These are phyloP conservation scores for Acrocephalus arundinaceus DNA, from an alignment of 2,113 vertebrate genomes.

Conservation along the genomic window DNA sequence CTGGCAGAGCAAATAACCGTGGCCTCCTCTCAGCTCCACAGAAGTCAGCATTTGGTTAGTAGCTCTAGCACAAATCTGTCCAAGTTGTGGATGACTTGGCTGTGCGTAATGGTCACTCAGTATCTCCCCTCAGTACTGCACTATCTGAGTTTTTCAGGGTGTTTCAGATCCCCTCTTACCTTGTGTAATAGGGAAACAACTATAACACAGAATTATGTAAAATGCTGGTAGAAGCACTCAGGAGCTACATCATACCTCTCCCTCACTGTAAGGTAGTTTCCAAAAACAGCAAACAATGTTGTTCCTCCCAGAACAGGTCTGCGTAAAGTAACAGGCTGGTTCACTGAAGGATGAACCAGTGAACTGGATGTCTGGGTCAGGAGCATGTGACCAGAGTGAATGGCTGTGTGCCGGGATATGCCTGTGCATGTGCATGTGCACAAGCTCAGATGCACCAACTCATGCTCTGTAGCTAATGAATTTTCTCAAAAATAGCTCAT, in stretches of 20 bases:
- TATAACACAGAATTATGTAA: not conserved
- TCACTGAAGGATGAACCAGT: not conserved
- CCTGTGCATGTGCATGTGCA: accelerated
- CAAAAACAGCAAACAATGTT: not conserved
- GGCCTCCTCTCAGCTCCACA: not conserved
- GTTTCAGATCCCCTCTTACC: not conserved
- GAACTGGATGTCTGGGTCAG: not conserved
- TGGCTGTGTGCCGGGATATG: not conserved
- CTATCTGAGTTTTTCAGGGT: not conserved
- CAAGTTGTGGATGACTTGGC: not conserved
- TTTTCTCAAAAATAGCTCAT: slow-evolving; percentile 25
- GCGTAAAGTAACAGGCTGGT: not conserved
- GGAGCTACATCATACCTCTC: not conserved
- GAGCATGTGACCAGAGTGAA: accelerated
- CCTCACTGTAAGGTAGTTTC: not conserved
- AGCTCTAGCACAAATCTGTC: not conserved
- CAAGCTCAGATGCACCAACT: not conserved
- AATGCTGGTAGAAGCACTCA: not conserved
- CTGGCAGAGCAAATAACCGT: not conserved
- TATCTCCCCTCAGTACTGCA: not conserved
- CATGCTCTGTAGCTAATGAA: not conserved
- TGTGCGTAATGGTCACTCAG: not conserved
- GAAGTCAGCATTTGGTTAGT: not conserved
- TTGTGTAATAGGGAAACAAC: not conserved
- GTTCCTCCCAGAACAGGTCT: not conserved